Base-by-base conservation (phyloP, 2,888 invertebrate genomes). In the Ectemnius continuus region DNA sequence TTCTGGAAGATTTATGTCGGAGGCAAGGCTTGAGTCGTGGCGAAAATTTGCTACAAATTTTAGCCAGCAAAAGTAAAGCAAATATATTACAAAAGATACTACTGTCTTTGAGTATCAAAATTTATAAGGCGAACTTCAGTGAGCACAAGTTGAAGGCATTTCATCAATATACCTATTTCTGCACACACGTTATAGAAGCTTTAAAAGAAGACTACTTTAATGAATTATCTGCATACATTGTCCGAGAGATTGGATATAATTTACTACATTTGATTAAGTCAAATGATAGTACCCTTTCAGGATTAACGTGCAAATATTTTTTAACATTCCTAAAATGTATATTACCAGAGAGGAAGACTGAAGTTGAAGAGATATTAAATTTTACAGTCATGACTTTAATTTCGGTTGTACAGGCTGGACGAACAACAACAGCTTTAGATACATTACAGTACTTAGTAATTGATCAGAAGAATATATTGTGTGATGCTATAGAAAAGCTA, bases 121-220 rank as follows among this genome's bases (percentile, higher is more conserved):
- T 94, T 4, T 88, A 92, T 36, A 87, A 90, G 14, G 91, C 92
- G 73, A 89, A 90, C 18, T 90, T 92, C 36, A 85, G 91, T 5
- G 93, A 94, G 78, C 91, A 92, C 57, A 94, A 93, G 88, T 84
- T 93, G 0, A 87, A 92, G 67, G 91, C 91, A 14, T 90, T 95
- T 52, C 92, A 94, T 83, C 92, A 93, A 0, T 95, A 93, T 78
- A 86, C 92, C 3, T 92, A 91, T 1, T 93, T 94, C 75, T 88
- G 90, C 23, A 85, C 92, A 8, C 89, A 92, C 23, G 87, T 92
- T 47, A 84, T 92, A 1, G 91, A 92, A 0, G 82, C 87, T 23
- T 75, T 92, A 5, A 74, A 85, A 2, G 60, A 91, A n/a, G 87
- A 90, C 1, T 76, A 83, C 23, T 88, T 89, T 4, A 86, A 91